phyloP scores from a whole-genome alignment of 2,888 invertebrate species.

The Proisotoma minuta region DNA sequence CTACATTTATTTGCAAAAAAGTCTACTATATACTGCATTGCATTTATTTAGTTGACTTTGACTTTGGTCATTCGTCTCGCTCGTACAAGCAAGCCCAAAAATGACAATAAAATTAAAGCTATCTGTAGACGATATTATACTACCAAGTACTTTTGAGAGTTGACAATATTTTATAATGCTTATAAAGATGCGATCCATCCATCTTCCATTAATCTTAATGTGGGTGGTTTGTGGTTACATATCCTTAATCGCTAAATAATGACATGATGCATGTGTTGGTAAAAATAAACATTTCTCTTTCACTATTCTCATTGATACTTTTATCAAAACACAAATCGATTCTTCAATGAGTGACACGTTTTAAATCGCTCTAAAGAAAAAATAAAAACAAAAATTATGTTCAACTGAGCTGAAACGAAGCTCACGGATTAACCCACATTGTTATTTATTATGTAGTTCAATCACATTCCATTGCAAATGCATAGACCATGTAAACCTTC shows the following conservation, averaged over 20 bases:
- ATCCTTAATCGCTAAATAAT: too few relatives aligned
- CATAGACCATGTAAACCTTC: background rate
- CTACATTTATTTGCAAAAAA: background rate
- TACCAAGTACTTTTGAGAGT: too few relatives aligned
- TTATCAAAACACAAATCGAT: background rate
- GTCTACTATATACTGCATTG: background rate
- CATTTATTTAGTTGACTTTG: background rate
- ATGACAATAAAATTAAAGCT: too few relatives aligned
- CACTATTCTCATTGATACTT: background rate
- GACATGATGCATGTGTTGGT: background rate
- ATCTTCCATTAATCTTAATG: too few relatives aligned
- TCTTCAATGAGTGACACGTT: background rate
- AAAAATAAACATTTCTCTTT: background rate
- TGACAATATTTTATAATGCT: too few relatives aligned
- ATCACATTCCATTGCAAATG: background rate
- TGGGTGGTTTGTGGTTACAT: too few relatives aligned
- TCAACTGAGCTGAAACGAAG: background rate
- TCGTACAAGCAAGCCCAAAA: background rate
- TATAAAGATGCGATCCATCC: too few relatives aligned
- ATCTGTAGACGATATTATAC: too few relatives aligned
- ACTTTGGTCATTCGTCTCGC: background rate
- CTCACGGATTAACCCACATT: background rate
- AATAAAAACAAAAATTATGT: background rate
- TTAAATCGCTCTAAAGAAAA: background rate
- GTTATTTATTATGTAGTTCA: background rate